Evolutionary conservation across 2,113 vertebrate species (phyloP).

Genomic region (Eira barbara): DNA sequence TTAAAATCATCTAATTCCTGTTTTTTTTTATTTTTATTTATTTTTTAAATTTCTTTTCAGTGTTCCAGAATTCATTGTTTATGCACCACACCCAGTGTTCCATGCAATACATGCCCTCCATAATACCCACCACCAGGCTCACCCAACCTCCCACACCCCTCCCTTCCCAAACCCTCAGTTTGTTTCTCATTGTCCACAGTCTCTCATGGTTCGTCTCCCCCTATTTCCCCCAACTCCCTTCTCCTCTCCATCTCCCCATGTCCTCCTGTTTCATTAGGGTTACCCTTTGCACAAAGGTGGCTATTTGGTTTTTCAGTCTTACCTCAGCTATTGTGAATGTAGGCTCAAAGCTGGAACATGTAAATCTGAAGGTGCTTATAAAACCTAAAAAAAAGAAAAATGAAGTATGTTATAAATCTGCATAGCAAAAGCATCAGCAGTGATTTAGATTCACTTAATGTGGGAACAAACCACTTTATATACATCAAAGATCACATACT

Average conservation of each 20-base stretch:
- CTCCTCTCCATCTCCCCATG: no score
- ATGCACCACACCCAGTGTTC: no score
- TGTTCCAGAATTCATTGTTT: no score
- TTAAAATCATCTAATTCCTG: neutral
- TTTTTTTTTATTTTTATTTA: neutral
- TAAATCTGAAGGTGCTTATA: neutral
- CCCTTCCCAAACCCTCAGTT: no score
- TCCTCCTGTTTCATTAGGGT: neutral
- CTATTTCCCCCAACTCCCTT: no score
- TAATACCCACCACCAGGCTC: no score
- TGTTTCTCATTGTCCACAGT: no score
- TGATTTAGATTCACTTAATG: neutral
- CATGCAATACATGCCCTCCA: no score
- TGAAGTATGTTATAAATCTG: neutral
- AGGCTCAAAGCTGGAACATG: neutral
- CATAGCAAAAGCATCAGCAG: neutral
- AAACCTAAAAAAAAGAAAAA: neutral
- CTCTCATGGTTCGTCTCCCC: no score
- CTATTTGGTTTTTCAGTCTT: neutral
- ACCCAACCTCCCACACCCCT: no score
- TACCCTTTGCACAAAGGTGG: neutral
- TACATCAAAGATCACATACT: neutral
- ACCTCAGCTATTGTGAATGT: neutral
- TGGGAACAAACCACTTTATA: neutral
- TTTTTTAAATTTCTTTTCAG: no score